These are phyloP conservation scores for Echeneis naucrates DNA, from an alignment of 2,797 vertebrate genomes.

Conservation along the genomic window DNA sequence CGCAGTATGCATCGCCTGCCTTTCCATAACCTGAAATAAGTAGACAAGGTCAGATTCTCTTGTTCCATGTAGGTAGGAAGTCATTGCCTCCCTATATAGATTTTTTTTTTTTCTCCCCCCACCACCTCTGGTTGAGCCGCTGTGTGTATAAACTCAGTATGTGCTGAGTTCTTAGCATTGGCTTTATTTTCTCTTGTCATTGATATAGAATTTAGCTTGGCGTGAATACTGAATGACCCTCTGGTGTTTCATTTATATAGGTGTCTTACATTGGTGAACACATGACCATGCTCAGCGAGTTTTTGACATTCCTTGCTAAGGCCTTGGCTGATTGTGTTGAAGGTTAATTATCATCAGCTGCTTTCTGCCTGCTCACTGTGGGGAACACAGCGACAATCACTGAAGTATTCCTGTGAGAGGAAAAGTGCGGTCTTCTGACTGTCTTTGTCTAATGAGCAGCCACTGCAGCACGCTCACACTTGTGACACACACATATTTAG, in stretches of 20 bases:
- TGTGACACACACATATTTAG: conserved; percentile 9
- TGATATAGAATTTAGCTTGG: neutral
- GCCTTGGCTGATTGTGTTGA: conserved; percentile 60
- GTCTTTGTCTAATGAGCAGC: conserved; percentile 49
- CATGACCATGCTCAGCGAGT: neutral
- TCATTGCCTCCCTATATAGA: neutral
- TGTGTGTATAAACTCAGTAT: neutral
- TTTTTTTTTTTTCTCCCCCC: neutral
- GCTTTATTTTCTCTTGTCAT: neutral
- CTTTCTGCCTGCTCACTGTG: conserved; percentile 55
- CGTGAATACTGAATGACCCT: neutral
- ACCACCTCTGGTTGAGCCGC: neutral
- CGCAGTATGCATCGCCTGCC: neutral
- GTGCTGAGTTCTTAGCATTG: neutral
- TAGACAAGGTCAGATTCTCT: neutral
- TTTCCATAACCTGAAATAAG: neutral
- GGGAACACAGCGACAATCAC: conserved; percentile 58
- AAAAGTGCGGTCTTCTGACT: conserved; percentile 32
- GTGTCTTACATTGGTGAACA: neutral
- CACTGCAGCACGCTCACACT: conserved; percentile 28
- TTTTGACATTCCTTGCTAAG: conserved; percentile 46
- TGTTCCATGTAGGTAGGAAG: neutral
- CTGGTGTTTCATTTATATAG: neutral
- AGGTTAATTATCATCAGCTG: conserved; percentile 78
- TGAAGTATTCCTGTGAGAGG: conserved; percentile 46